A percentile compares a stretch with the other conserved stretches of the same genome.
phyloP scores from a whole-genome alignment of 2,888 invertebrate genomes.

The Mythimna lalbum region DNA sequence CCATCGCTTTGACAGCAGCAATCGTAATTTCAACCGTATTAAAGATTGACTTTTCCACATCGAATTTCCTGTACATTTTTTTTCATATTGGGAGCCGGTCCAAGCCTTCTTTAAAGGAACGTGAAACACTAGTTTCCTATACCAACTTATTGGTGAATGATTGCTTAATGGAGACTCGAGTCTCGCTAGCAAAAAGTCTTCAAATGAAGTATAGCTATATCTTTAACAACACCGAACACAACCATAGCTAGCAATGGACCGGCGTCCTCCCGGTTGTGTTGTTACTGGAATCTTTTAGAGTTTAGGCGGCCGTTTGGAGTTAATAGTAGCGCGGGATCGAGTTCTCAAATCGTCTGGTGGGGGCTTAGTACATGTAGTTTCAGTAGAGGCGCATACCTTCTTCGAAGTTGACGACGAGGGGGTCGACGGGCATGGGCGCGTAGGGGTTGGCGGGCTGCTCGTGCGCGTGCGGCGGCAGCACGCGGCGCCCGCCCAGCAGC shows the following conservation, averaged over 20 bases:
- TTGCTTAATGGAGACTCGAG: slow-evolving; percentile 43
- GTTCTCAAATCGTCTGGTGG: slow-evolving; percentile 72
- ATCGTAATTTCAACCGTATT: slow-evolving; percentile 39
- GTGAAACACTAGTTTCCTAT: slow-evolving; percentile 54
- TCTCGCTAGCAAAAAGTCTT: slow-evolving; percentile 47
- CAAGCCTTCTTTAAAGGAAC: slow-evolving; percentile 39
- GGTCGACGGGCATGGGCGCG: slow-evolving; percentile 91
- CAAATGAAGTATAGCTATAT: slow-evolving; percentile 46
- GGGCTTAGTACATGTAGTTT: slow-evolving; percentile 85
- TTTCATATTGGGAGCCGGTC: slow-evolving; percentile 31
- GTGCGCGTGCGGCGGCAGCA: slow-evolving; percentile 76
- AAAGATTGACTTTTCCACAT: slow-evolving; percentile 41
- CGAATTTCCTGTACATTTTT: slow-evolving; percentile 44
- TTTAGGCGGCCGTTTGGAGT: slow-evolving; percentile 13
- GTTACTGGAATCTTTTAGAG: slow-evolving; percentile 44
- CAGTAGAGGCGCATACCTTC: slow-evolving; percentile 96
- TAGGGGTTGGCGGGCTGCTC: slow-evolving; percentile 77
- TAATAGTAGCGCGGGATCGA: slow-evolving; percentile 42
- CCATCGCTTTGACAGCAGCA: slow-evolving; percentile 42
- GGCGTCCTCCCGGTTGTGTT: slow-evolving; percentile 31
- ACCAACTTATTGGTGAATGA: slow-evolving; percentile 46
- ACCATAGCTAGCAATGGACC: slow-evolving; percentile 43
- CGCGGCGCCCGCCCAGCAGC: slow-evolving; percentile 82
- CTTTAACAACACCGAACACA: slow-evolving; percentile 58
- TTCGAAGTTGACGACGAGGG: slow-evolving; percentile 94